Percentiles rank a stretch among this genome's conserved stretches.
Evolutionary conservation across 2,113 vertebrate genomes (phyloP).

Genomic region (Xenus cinereus): DNA sequence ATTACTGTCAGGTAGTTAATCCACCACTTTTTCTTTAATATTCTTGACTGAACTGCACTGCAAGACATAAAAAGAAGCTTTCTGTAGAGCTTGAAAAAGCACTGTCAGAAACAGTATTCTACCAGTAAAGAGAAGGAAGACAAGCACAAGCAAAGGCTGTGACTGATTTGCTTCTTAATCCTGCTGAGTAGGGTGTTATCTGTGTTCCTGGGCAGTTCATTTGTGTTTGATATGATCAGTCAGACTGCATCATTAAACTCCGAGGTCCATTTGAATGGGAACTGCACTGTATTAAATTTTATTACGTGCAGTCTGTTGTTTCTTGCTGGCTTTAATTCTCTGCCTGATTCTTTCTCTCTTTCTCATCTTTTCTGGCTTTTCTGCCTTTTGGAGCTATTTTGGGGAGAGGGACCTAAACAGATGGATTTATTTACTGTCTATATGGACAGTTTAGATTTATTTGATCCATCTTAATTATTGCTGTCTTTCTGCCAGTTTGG

Average conservation of each 20-base stretch:
- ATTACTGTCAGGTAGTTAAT: background rate
- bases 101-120: background rate
- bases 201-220: background rate
- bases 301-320: background rate
- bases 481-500: background rate
- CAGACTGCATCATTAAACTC: background rate
- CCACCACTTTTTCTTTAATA: background rate
- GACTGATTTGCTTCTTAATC: background rate
- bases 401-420: background rate
- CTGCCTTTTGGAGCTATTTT: background rate
- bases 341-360: background rate
- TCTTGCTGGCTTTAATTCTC: background rate
- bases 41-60: background rate
- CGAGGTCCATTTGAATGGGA: background rate
- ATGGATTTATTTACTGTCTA: background rate
- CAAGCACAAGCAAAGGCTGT: background rate
- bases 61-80: background rate
- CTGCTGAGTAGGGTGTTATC: background rate
- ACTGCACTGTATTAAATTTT: background rate
- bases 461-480: background rate
- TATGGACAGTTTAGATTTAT: background rate
- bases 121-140: background rate
- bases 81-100: background rate
- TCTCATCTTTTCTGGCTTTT: background rate
- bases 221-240: background rate